Evolutionary conservation across 2,113 vertebrate species (phyloP).

Genomic region (Larimichthys polyactis): DNA sequence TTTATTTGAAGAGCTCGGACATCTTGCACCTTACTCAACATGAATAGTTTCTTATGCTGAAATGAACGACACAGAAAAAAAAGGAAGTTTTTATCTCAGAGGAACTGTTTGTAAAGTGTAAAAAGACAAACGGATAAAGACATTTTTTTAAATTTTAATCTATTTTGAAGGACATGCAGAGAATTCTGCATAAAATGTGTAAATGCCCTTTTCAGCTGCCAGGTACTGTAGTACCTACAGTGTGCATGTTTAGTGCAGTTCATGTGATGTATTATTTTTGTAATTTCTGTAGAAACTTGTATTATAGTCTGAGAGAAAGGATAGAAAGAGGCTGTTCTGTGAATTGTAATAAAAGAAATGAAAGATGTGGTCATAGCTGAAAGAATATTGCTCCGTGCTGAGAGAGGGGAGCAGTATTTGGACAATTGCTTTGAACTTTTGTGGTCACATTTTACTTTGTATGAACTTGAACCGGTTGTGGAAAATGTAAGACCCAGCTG

Average conservation of each 20-base stretch:
- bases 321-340: slow-evolving; percentile 82
- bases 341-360: slow-evolving; percentile 81
- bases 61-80: slow-evolving; percentile 54
- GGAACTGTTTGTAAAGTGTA: slow-evolving; percentile 82
- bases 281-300: slow-evolving; percentile 87
- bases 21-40: slow-evolving; percentile 73
- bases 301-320: slow-evolving; percentile 81
- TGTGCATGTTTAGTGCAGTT: slow-evolving; percentile 73
- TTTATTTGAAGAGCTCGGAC: slow-evolving; percentile 69
- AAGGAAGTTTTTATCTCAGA: slow-evolving; percentile 71
- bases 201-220: slow-evolving; percentile 81
- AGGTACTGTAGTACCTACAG: slow-evolving; percentile 52
- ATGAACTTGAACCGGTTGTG: slow-evolving; percentile 48
- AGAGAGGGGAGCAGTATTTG: slow-evolving; percentile 65
- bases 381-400: slow-evolving; percentile 35
- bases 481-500: slow-evolving; percentile 45
- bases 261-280: slow-evolving; percentile 79
- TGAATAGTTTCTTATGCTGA: slow-evolving; percentile 48
- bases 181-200: slow-evolving; percentile 84
- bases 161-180: slow-evolving; percentile 78
- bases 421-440: slow-evolving; percentile 74
- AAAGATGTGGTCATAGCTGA: slow-evolving; percentile 64
- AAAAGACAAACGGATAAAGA: slow-evolving; percentile 78
- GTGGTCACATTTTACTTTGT: slow-evolving; percentile 68
- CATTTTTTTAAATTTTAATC: slow-evolving; percentile 66